phyloP scores from a whole-genome alignment of 2,888 invertebrate genomes.

The Phortica okadai region DNA sequence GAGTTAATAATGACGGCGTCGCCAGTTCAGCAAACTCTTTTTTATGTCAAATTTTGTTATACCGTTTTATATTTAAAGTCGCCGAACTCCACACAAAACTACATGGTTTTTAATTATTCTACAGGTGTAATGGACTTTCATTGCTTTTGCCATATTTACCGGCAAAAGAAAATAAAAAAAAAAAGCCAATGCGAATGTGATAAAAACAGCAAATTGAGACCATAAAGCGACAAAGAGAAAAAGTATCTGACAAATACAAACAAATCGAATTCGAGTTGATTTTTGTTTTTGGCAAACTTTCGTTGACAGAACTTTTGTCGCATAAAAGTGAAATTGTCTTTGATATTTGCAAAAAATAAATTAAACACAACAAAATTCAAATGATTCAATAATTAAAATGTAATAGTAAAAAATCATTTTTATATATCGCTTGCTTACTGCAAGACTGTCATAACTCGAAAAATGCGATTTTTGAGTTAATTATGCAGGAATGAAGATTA shows the following conservation, averaged over 20 bases:
- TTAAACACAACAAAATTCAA: too few relatives aligned
- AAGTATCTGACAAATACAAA: neutral
- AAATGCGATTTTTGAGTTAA: too few relatives aligned
- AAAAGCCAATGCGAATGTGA: neutral
- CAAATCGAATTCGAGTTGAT: too few relatives aligned
- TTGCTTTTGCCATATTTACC: conserved; percentile 16
- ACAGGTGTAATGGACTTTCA: conserved; percentile 27
- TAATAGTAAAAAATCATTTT: too few relatives aligned
- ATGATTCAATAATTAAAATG: too few relatives aligned
- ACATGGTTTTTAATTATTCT: conserved; percentile 15
- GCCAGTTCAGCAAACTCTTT: conserved; percentile 16
- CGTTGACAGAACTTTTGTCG: too few relatives aligned
- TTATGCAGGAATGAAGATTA: too few relatives aligned
- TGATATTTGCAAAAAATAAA: too few relatives aligned
- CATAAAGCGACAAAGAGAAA: neutral
- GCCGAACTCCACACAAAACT: neutral
- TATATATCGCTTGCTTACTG: too few relatives aligned
- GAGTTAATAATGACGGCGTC: conserved; percentile 1
- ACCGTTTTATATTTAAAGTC: neutral
- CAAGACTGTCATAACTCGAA: too few relatives aligned
- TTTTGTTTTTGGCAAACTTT: too few relatives aligned
- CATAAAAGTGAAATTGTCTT: too few relatives aligned
- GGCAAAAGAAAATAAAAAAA: neutral
- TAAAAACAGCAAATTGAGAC: neutral
- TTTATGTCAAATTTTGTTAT: conserved; percentile 9